Evolutionary conservation across 1,140 invertebrate genomes (phyloP).

Genomic region (Neodiprion virginianus): DNA sequence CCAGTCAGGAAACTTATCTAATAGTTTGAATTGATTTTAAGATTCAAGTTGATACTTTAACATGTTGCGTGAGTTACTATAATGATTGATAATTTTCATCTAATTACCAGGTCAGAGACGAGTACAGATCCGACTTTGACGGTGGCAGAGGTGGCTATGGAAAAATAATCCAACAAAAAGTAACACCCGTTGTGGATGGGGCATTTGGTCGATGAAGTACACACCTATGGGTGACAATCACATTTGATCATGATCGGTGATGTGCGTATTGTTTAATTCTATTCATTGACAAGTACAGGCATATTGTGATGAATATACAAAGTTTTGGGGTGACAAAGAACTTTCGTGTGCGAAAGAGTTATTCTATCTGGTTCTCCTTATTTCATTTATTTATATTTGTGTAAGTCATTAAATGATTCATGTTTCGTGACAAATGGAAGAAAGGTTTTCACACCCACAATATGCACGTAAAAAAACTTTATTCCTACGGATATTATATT

Average conservation of each 20-base stretch:
- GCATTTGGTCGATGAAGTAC: slow-evolving; percentile 36
- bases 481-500: slow-evolving; percentile 13
- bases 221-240: slow-evolving; percentile 1
- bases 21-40: neutral
- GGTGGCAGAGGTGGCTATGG: slow-evolving; percentile 96
- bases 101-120: slow-evolving; percentile 86
- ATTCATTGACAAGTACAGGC: slow-evolving; percentile 1
- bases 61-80: neutral
- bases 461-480: slow-evolving; percentile 4
- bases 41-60: neutral
- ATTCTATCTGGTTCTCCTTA: too few relatives aligned
- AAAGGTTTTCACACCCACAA: neutral
- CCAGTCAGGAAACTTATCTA: neutral
- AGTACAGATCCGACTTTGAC: slow-evolving; percentile 98
- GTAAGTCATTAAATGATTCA: too few relatives aligned
- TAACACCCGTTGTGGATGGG: slow-evolving; percentile 52
- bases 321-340: neutral
- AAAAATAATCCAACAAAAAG: slow-evolving; percentile 89
- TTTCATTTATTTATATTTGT: too few relatives aligned
- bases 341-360: neutral
- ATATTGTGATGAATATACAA: slow-evolving; percentile 9
- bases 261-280: neutral
- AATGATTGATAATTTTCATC: slow-evolving; percentile 21
- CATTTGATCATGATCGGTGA: neutral
- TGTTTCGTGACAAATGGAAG: too few relatives aligned